phyloP scores from a whole-genome alignment of 2,888 invertebrate species.

The Drymonia ruficornis region DNA sequence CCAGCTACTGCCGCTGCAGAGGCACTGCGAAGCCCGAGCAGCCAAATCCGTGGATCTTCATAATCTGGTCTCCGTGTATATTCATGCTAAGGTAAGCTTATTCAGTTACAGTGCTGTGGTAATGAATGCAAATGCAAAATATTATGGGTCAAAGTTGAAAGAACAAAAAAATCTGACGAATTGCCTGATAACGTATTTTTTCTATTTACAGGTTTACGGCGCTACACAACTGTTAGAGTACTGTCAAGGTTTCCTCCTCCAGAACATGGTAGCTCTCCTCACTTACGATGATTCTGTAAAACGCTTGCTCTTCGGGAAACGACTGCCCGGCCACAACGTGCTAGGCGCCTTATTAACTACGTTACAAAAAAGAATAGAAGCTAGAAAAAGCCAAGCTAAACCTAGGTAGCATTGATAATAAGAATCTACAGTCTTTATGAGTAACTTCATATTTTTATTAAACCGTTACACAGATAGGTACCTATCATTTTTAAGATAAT shows the following conservation, averaged over 20 bases:
- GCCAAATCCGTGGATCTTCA: slow-evolving; percentile 93
- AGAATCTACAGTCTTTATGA: neutral
- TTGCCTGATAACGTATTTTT: neutral
- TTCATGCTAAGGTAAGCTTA: slow-evolving; percentile 92
- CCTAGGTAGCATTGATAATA: slow-evolving; percentile 60
- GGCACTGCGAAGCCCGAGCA: slow-evolving; percentile 94
- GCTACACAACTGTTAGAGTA: slow-evolving; percentile 94
- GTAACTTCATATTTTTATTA: neutral
- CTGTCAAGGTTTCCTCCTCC: slow-evolving; percentile 95
- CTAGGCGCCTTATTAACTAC: slow-evolving; percentile 92
- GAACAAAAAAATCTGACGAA: too few relatives aligned
- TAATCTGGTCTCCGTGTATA: slow-evolving; percentile 96
- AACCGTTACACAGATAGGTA: neutral
- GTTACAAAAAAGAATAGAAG: slow-evolving; percentile 92
- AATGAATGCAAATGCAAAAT: too few relatives aligned
- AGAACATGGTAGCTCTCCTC: slow-evolving; percentile 97
- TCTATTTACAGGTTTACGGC: slow-evolving; percentile 90
- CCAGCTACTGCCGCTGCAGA: slow-evolving; percentile 92
- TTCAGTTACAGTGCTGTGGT: too few relatives aligned
- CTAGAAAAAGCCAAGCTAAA: slow-evolving; percentile 80
- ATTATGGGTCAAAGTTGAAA: neutral
- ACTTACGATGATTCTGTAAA: slow-evolving; percentile 96
- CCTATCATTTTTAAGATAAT: neutral
- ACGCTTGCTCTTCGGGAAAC: slow-evolving; percentile 93
- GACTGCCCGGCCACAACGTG: slow-evolving; percentile 95